These are phyloP conservation scores for Oreocharis arfaki DNA, from an alignment of 2,113 vertebrate genomes.

Conservation along the genomic window DNA sequence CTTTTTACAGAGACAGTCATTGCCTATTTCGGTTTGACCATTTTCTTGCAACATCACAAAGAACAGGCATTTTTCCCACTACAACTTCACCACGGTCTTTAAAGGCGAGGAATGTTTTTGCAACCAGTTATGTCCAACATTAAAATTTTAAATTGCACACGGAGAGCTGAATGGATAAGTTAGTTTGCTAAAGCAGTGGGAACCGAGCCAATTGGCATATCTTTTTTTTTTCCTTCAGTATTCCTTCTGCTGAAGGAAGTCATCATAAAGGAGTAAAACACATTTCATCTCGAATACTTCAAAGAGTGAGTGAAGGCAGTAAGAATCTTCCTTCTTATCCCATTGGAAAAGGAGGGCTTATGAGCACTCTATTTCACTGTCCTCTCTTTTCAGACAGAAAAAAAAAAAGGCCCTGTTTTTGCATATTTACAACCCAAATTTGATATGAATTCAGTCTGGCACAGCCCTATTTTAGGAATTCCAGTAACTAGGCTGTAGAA, in stretches of 20 bases:
- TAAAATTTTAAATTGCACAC: not conserved
- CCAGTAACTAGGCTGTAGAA: not conserved
- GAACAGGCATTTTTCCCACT: not conserved
- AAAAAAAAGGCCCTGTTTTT: not conserved
- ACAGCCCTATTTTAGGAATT: not conserved
- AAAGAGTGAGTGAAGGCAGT: not conserved
- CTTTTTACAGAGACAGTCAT: not conserved
- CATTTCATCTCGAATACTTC: not conserved
- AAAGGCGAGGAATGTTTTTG: not conserved
- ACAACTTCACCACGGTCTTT: not conserved
- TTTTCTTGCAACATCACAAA: not conserved
- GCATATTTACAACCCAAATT: not conserved
- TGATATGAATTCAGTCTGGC: not conserved
- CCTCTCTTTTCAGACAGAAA: not conserved
- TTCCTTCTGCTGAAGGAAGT: not conserved
- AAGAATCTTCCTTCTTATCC: not conserved
- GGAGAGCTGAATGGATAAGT: not conserved
- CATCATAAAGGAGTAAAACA: not conserved
- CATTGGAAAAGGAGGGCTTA: not conserved
- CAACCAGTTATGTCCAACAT: not conserved
- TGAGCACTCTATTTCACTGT: not conserved
- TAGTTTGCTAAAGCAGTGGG: not conserved
- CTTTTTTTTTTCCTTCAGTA: accelerated
- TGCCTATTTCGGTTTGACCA: not conserved
- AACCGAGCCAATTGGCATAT: not conserved